Base-by-base conservation (phyloP, 2,113 vertebrate species). In the Seriola aureovittata region DNA sequence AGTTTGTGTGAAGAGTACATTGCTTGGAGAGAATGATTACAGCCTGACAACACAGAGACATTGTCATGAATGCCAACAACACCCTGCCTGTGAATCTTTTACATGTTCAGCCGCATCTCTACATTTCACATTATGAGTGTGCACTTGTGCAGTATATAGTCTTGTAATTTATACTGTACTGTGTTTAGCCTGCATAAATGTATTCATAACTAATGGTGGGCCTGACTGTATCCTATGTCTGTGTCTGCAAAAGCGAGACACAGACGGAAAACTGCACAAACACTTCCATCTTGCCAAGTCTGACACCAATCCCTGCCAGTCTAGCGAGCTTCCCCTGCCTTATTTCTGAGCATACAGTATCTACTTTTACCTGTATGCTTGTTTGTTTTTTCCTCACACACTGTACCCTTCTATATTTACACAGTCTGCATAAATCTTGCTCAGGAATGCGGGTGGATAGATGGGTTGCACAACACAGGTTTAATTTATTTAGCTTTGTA, bases 211-310 rank as follows among this genome's bases (percentile, higher is more conserved):
- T 84, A 78, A 75, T 44, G 23, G 11, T 62, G 29, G 54, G 67
- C n/a, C 19, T 75, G 57, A 50, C 65, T 75, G 44, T 23, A 55
- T 55, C 12, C 12, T 50, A 40, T 52, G 72, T 16, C 42, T 62
- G 71, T 74, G 70, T 86, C 58, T 78, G 74, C 12, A 75, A 70
- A 72, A 36, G 62, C 19, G 19, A 21, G 48, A 66, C 65, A 63
- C 36, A 52, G 64, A 75, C 59, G 46, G 69, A 66, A 36, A 85
- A 38, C 46, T 48, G 46, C 74, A 90, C 60, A 59, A 78, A 86
- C 4, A 75, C 74, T 84, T 89, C 85, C 69, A 92, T 86, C 63
- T 75, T 38, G 40, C 68, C 69, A 77, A 70, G 85, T 78, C 55
- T 86, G 85, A 89, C 85, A 80, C 65, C 71, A 13, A 63, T 75